Conservation (phyloP, 2,888 invertebrate genomes). For the Drosophila rellima region DNA sequence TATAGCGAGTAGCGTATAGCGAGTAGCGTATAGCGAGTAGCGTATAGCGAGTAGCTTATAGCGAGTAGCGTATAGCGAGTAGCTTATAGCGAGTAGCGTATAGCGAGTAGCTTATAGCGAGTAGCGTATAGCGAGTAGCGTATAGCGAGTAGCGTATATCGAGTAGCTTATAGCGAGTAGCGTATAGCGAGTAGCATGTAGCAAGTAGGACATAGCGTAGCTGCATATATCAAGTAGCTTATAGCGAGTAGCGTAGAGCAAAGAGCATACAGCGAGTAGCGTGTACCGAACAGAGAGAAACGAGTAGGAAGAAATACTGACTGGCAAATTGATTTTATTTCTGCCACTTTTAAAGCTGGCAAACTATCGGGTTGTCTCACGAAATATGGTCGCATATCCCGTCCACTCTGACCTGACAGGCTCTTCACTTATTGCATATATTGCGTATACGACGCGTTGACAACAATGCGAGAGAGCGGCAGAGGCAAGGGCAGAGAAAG, state of each 20-base stretch:
- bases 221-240: background rate
- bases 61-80: background rate
- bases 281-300: background rate
- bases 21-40: background rate
- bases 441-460: conserved; percentile 27
- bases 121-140: background rate
- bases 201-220: background rate
- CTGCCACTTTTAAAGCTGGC: background rate
- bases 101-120: no score
- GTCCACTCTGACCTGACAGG: conserved; percentile 5
- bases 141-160: background rate
- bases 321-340: background rate
- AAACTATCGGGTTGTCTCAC: background rate
- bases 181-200: background rate
- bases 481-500: background rate
- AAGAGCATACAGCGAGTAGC: background rate
- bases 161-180: conserved; percentile 1
- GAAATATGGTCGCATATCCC: conserved; percentile 5
- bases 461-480: background rate
- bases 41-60: background rate
- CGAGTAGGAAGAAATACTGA: background rate
- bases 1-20: background rate
- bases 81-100: no score
- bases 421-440: conserved; percentile 3
- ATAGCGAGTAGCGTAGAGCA: background rate